Conservation (phyloP, 2,888 invertebrate genomes). For the Galerucella pusilla region DNA sequence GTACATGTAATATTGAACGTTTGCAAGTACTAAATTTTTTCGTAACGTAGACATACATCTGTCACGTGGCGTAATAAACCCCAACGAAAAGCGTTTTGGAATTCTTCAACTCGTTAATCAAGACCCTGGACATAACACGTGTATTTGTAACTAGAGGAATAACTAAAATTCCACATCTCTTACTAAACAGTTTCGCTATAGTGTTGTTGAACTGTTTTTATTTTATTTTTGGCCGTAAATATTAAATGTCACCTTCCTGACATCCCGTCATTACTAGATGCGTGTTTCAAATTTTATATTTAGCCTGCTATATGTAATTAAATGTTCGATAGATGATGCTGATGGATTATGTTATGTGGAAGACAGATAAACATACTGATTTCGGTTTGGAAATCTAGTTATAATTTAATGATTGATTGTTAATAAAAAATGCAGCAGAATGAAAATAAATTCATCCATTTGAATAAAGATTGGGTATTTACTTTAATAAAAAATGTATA, state of each 20-base stretch:
- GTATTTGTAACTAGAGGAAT: slow-evolving; percentile 18
- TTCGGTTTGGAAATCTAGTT: too few species aligned
- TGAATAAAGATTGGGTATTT: too few species aligned
- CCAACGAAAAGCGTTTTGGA: neutral
- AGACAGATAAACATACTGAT: neutral
- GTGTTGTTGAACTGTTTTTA: slow-evolving; percentile 15
- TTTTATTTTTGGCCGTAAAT: slow-evolving; percentile 26
- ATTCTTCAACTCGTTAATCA: slow-evolving; percentile 24
- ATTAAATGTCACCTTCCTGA: slow-evolving; percentile 22
- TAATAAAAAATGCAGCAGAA: neutral
- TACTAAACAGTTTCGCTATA: slow-evolving; percentile 3
- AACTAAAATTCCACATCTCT: slow-evolving; percentile 21
- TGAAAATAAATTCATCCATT: too few species aligned
- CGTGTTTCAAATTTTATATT: slow-evolving; percentile 8
- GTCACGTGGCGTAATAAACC: neutral
- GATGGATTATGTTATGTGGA: slow-evolving; percentile 5
- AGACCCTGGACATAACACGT: slow-evolving; percentile 21
- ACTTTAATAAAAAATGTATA: too few species aligned
- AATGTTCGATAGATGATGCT: neutral
- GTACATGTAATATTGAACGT: neutral
- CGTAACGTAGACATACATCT: neutral
- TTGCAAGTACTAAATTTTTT: neutral
- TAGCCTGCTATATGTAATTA: slow-evolving; percentile 8
- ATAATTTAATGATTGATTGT: neutral
- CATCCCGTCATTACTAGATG: slow-evolving; percentile 24